Evolutionary conservation across 2,113 vertebrate species (phyloP).

Genomic region (Entosphenus tridentatus): DNA sequence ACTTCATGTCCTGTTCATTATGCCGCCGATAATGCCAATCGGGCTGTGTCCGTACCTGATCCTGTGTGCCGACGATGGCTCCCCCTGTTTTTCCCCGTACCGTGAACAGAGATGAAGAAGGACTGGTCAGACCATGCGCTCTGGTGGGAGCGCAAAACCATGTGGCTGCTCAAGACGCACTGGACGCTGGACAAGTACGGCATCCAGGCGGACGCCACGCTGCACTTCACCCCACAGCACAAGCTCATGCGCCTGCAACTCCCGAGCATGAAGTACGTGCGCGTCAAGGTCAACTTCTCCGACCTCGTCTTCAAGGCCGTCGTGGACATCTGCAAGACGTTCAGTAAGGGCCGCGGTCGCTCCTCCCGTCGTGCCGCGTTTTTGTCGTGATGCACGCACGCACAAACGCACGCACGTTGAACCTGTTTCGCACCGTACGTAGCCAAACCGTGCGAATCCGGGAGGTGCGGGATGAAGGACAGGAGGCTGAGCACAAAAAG

Average conservation of each 20-base stretch:
- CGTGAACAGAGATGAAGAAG: conserved; percentile 31
- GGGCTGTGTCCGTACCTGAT: too few species aligned
- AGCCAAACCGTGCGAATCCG: too few species aligned
- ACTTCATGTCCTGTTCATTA: too few species aligned
- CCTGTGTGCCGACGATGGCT: too few species aligned
- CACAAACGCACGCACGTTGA: too few species aligned
- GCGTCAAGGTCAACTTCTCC: conserved; percentile 60
- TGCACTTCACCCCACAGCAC: conserved; percentile 70
- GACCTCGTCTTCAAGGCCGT: conserved; percentile 59
- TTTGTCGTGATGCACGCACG: too few species aligned
- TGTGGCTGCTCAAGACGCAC: conserved; percentile 84
- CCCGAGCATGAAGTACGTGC: conserved; percentile 59
- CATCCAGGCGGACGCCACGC: conserved; percentile 61
- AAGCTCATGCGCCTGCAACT: conserved; percentile 58
- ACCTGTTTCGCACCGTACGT: too few species aligned
- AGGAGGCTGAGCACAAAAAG: too few species aligned
- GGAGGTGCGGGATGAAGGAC: too few species aligned
- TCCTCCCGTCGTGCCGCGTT: too few species aligned
- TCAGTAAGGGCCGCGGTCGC: conserved; percentile 43
- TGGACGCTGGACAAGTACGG: conserved; percentile 90
- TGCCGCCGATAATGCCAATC: too few species aligned
- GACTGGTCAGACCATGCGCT: conserved; percentile 92
- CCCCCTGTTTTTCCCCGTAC: too few species aligned
- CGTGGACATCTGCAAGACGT: conserved; percentile 50
- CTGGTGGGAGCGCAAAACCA: conserved; percentile 82